Conservation (phyloP, 2,797 vertebrate genomes). For the Dallia pectoralis region DNA sequence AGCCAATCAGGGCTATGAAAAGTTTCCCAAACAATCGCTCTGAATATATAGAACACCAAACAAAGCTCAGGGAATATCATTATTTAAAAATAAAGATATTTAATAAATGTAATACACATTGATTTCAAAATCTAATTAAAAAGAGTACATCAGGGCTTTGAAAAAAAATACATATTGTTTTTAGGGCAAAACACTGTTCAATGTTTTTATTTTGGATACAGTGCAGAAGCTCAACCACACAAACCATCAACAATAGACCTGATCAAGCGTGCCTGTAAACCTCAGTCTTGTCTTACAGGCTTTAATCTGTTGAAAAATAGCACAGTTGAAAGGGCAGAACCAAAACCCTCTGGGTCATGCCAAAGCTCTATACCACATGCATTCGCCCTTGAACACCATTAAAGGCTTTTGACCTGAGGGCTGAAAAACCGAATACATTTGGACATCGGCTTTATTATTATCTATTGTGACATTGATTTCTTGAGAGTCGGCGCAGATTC, state of each 20-base stretch:
- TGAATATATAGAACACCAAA: too few relatives aligned
- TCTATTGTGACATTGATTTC: constrained; percentile 2
- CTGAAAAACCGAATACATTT: constrained; percentile 4
- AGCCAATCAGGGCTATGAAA: too few relatives aligned
- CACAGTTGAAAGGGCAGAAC: constrained; percentile 5
- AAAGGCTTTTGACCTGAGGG: not conserved
- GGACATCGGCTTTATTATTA: constrained; percentile 1
- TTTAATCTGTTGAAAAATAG: constrained; percentile 7
- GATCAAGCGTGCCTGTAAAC: not conserved
- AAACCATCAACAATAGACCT: not conserved
- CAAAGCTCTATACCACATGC: not conserved
- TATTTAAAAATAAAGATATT: too few relatives aligned
- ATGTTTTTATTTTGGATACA: not conserved
- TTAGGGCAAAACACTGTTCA: not conserved
- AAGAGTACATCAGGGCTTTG: too few relatives aligned
- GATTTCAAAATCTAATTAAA: too few relatives aligned
- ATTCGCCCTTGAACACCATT: not conserved
- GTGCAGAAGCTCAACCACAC: not conserved
- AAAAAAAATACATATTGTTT: not conserved
- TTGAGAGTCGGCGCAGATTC: not conserved
- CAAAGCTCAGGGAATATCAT: too few relatives aligned
- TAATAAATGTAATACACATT: too few relatives aligned
- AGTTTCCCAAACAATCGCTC: too few relatives aligned
- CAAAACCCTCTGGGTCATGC: not conserved
- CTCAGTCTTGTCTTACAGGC: constrained; percentile 1